These are phyloP conservation scores for Psettodes erumei DNA, from an alignment of 2,113 vertebrate species.

Conservation along the genomic window DNA sequence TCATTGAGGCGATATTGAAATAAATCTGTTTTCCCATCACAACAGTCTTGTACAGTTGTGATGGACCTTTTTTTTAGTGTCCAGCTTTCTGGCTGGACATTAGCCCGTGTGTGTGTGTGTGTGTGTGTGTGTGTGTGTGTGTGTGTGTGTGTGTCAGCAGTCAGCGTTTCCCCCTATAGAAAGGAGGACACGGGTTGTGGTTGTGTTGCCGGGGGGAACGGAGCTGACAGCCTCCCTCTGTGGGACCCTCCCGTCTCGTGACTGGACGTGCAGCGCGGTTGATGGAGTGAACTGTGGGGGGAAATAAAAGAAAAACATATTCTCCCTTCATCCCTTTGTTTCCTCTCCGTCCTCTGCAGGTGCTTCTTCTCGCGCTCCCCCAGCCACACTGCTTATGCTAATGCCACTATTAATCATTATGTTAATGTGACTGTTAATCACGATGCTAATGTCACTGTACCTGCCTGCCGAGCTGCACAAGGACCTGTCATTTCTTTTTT, in stretches of 20 bases:
- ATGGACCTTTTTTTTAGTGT: too few relatives aligned
- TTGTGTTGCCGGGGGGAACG: background rate
- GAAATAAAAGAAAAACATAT: background rate
- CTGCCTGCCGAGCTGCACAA: conserved; percentile 34
- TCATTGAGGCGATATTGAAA: too few relatives aligned
- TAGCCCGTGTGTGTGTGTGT: background rate
- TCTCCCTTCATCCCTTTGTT: conserved; percentile 7
- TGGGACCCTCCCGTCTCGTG: background rate
- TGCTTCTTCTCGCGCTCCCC: background rate
- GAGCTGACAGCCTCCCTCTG: conserved; percentile 32
- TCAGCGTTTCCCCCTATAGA: conserved; percentile 22
- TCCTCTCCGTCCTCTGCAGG: background rate
- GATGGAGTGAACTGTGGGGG: background rate
- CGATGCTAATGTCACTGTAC: conserved; percentile 51
- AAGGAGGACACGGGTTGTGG: background rate
- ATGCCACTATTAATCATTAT: conserved; percentile 60
- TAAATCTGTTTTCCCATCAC: too few relatives aligned
- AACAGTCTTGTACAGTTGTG: too few relatives aligned
- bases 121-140: background rate
- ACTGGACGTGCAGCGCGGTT: background rate
- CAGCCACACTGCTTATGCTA: conserved; percentile 52
- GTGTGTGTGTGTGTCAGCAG: background rate
- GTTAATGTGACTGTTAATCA: conserved; percentile 59
- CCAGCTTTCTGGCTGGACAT: background rate
- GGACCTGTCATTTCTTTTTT: conserved; percentile 5